phyloP scores from a whole-genome alignment of 2,113 vertebrate genomes.

The Leptobrachium ailaonicum region DNA sequence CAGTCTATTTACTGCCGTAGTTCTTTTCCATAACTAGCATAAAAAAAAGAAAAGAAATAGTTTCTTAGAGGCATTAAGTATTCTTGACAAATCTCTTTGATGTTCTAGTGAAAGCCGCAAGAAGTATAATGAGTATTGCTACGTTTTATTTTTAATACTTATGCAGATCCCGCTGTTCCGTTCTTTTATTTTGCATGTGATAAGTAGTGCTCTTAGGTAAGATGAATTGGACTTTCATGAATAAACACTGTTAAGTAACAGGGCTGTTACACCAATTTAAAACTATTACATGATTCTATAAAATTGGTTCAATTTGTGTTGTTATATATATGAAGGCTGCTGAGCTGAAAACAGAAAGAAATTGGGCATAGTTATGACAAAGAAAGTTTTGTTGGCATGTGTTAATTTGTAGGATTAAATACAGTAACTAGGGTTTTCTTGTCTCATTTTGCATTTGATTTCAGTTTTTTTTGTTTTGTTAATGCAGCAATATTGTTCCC shows the following conservation, averaged over 20 bases:
- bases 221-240: conserved; percentile 20
- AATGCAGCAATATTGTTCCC: too few relatives aligned
- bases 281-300: conserved; percentile 2
- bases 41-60: neutral
- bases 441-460: too few relatives aligned
- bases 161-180: conserved; percentile 22
- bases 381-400: too few relatives aligned
- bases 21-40: neutral
- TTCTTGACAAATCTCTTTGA: conserved; percentile 25
- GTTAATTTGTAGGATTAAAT: too few relatives aligned
- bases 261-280: neutral
- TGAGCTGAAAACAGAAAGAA: too few relatives aligned
- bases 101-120: neutral
- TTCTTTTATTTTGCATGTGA: conserved; percentile 16
- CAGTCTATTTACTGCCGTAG: neutral
- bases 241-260: neutral
- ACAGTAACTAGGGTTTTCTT: too few relatives aligned
- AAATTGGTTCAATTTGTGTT: neutral
- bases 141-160: conserved; percentile 12
- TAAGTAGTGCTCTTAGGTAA: conserved; percentile 14
- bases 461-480: too few relatives aligned
- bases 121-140: conserved; percentile 9
- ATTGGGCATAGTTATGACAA: too few relatives aligned
- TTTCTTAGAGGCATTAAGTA: neutral
- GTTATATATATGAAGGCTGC: neutral